Evolutionary conservation across 2,888 invertebrate genomes (phyloP), one percentile per base, ranked within the genome.

Genomic region (Glomeris marginata): DNA sequence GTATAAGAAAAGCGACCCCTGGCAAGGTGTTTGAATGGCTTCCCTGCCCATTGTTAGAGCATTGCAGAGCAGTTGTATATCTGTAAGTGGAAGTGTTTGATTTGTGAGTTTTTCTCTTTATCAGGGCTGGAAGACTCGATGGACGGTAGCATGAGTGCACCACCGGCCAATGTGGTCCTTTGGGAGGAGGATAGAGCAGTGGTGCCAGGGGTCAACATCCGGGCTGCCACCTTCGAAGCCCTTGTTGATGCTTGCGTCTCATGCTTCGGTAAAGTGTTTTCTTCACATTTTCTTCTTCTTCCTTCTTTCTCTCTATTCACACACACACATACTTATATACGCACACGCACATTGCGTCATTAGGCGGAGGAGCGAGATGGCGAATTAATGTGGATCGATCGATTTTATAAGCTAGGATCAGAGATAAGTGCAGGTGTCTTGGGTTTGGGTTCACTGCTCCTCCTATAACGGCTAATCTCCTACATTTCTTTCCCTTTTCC

Each of bases 191-290:
- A 59, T 28, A 50, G 54, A 52, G 55, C 55, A 16, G 51, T 57
- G 45, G 44, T 58, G 33, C 54, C 57, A 13, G 60, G 58, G 18
- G 55, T 60, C 2, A 56, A 56, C 2, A 51, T 52, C 22, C 54
- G 62, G 43, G 62, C 62, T 21, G 63, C 61, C n/a, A 57, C 67
- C 8, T 58, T 67, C n/a, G 62, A 66, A 41, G 62, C 64, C 45
- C 65, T 70, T n/a, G 63, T 66, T 36, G 62, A 65, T 45, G 59
- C 67, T 40, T 63, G 66, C 54, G 61, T 68, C 41, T 62, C 64
- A 45, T 63, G 65, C 47, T 70, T 70, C 58, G 63, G 69, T 69
- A 57, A 62, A 67, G 28, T 28, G 28, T 28, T 28, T 28, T 28
- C 28, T 28, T 28, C 28, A 28, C 61, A 2, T 6, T 10, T 37